These are phyloP conservation scores for Macrotis lagotis DNA, from an alignment of 2,113 vertebrate species.

Conservation along the genomic window DNA sequence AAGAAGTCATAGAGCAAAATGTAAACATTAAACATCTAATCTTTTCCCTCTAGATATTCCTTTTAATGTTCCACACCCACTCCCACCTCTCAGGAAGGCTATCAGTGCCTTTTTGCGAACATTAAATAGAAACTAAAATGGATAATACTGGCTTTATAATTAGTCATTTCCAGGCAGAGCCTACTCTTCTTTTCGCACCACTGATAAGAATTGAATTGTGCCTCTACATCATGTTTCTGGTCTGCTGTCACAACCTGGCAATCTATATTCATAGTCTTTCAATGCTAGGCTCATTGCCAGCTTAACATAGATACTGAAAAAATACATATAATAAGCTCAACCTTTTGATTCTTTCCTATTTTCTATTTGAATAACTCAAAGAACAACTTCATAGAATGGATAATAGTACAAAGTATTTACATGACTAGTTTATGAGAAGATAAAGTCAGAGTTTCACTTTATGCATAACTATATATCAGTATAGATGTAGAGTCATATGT, in stretches of 20 bases:
- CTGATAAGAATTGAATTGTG: conserved; percentile 77
- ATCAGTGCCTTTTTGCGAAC: conserved; percentile 62
- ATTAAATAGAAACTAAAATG: conserved; percentile 66
- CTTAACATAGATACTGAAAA: conserved; percentile 73
- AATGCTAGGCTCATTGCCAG: conserved; percentile 62
- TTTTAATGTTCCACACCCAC: conserved; percentile 58
- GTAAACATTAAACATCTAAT: conserved; percentile 62
- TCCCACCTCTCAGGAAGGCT: conserved; percentile 48
- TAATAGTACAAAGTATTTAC: conserved; percentile 32
- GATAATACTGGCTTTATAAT: conserved; percentile 72
- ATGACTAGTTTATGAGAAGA: conserved; percentile 51
- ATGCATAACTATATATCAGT: not conserved
- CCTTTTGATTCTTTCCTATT: conserved; percentile 52
- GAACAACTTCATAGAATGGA: conserved; percentile 37
- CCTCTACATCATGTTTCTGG: conserved; percentile 73
- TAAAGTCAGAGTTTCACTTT: conserved; percentile 37
- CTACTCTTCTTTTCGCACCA: conserved; percentile 59
- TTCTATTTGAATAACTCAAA: conserved; percentile 58
- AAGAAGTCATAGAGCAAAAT: conserved; percentile 63
- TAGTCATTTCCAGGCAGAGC: conserved; percentile 70
- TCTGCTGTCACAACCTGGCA: conserved; percentile 70
- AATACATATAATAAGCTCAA: conserved; percentile 30
- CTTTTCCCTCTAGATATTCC: conserved; percentile 65
- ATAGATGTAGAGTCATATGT: not conserved
- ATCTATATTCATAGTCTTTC: conserved; percentile 77